These are phyloP conservation scores for Drosophila suboccidentalis DNA, from an alignment of 2,888 invertebrate genomes.

Conservation along the genomic window DNA sequence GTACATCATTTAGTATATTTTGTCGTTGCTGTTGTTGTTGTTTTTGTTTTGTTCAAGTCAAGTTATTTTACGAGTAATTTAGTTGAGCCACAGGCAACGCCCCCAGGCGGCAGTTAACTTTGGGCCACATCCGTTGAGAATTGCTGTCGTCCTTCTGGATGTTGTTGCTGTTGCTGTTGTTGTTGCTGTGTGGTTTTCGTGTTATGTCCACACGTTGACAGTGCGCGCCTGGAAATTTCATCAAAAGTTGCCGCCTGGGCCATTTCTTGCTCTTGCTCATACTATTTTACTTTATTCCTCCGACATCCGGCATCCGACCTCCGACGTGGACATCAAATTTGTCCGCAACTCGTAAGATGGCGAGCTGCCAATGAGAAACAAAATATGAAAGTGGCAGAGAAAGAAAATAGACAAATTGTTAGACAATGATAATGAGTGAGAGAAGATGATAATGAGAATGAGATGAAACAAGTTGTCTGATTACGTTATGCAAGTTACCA, in stretches of 20 bases:
- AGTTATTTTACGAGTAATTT: slow-evolving; percentile 28
- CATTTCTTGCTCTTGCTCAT: slow-evolving; percentile 18
- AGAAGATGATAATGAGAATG: neutral
- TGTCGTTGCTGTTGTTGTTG: neutral
- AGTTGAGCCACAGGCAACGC: slow-evolving; percentile 19
- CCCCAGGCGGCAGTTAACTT: slow-evolving; percentile 48
- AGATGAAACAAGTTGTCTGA: slow-evolving; percentile 10
- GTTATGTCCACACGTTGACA: slow-evolving; percentile 45
- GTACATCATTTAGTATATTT: slow-evolving; percentile 3
- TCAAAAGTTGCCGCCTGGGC: slow-evolving; percentile 59
- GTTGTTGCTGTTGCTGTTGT: neutral
- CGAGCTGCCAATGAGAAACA: slow-evolving; percentile 33
- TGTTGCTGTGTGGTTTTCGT: slow-evolving; percentile 17
- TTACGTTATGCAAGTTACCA: slow-evolving; percentile 57
- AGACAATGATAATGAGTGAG: neutral
- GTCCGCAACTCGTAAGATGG: slow-evolving; percentile 70
- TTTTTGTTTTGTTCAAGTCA: slow-evolving; percentile 5
- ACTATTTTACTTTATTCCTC: slow-evolving; percentile 4
- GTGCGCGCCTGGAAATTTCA: slow-evolving; percentile 46
- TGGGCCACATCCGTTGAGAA: slow-evolving; percentile 57
- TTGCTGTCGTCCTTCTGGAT: slow-evolving; percentile 23
- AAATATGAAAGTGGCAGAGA: slow-evolving; percentile 48
- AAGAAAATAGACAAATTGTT: slow-evolving; percentile 3
- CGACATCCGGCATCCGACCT: slow-evolving; percentile 39
- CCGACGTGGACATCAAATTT: slow-evolving; percentile 67